phyloP scores from a whole-genome alignment of 30 jellyfish, hydroid and myxozoan species.

The Hydractinia echinata region DNA sequence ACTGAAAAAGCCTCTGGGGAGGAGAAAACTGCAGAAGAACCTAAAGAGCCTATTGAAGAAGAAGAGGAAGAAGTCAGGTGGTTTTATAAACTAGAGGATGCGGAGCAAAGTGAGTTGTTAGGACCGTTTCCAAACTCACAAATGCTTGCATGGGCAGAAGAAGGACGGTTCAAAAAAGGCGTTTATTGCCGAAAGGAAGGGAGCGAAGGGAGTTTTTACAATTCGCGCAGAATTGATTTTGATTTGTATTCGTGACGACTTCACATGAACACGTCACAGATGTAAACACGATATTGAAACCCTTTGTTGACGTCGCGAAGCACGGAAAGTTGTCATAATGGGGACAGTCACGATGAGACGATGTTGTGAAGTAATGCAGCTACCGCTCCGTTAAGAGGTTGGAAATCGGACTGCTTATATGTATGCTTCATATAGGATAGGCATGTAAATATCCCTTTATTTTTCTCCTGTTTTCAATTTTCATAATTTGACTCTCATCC shows the following conservation, averaged over 20 bases:
- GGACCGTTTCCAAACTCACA: constrained; percentile 80
- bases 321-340: too few species aligned
- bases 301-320: too few species aligned
- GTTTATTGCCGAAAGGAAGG: constrained; percentile 78
- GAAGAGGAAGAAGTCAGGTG: constrained; percentile 69
- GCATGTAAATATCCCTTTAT: too few species aligned
- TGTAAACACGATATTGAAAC: too few species aligned
- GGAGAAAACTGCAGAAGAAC: background rate
- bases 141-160: constrained; percentile 70
- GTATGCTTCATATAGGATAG: too few species aligned
- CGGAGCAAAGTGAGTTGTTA: constrained; percentile 52
- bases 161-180: constrained; percentile 67
- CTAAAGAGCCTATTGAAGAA: background rate
- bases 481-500: too few species aligned
- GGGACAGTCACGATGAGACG: too few species aligned
- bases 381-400: too few species aligned
- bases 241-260: constrained; percentile 46
- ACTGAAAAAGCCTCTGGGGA: constrained; percentile 10
- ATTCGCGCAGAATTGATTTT: constrained; percentile 73
- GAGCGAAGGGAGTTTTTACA: constrained; percentile 60
- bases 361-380: too few species aligned
- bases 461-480: too few species aligned
- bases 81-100: constrained; percentile 73
- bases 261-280: too few species aligned
- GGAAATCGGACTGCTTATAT: too few species aligned